A percentile compares a stretch with the other conserved stretches of the same genome.
Evolutionary conservation across 1,140 invertebrate genomes (phyloP).

Genomic region (Drosophila novamexicana): DNA sequence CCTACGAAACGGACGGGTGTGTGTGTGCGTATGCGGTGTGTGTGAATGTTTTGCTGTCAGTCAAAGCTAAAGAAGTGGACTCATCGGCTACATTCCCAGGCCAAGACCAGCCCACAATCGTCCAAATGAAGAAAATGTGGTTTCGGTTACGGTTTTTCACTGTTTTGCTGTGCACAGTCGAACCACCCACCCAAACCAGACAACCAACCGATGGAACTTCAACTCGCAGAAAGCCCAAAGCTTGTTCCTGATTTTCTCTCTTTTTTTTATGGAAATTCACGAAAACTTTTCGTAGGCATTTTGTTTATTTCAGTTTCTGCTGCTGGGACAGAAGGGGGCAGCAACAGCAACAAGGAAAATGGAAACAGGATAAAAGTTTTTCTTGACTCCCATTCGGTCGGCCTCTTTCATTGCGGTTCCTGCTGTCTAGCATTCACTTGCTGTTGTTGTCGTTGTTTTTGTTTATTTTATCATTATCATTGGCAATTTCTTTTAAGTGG

Average conservation of each 20-base stretch:
- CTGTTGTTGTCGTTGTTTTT: constrained; percentile 53
- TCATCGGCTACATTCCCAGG: constrained; percentile 31
- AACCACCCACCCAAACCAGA: constrained; percentile 5
- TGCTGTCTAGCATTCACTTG: constrained; percentile 36
- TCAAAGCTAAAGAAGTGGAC: constrained; percentile 44
- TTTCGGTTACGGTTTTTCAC: constrained; percentile 83
- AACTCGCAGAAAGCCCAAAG: constrained; percentile 37
- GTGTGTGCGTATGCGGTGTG: constrained; percentile 43
- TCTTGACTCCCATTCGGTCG: constrained; percentile 33
- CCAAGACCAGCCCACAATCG: constrained; percentile 60
- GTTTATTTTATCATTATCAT: constrained; percentile 81
- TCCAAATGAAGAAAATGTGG: constrained; percentile 82
- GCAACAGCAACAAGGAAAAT: neutral
- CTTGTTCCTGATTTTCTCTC: constrained; percentile 57
- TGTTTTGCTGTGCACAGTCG: constrained; percentile 52
- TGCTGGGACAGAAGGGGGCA: constrained; percentile 12
- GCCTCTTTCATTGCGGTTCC: constrained; percentile 38
- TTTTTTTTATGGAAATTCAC: constrained; percentile 71
- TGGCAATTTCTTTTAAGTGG: constrained; percentile 82
- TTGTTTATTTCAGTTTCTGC: constrained; percentile 60
- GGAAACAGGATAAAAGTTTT: constrained; percentile 52
- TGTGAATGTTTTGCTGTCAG: constrained; percentile 59
- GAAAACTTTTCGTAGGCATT: constrained; percentile 78
- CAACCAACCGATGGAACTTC: neutral
- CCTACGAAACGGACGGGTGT: constrained; percentile 33